A percentile compares a stretch with the other conserved stretches of the same genome.
Evolutionary conservation across 2,888 invertebrate genomes (phyloP).

Genomic region (Sesamia inferens): DNA sequence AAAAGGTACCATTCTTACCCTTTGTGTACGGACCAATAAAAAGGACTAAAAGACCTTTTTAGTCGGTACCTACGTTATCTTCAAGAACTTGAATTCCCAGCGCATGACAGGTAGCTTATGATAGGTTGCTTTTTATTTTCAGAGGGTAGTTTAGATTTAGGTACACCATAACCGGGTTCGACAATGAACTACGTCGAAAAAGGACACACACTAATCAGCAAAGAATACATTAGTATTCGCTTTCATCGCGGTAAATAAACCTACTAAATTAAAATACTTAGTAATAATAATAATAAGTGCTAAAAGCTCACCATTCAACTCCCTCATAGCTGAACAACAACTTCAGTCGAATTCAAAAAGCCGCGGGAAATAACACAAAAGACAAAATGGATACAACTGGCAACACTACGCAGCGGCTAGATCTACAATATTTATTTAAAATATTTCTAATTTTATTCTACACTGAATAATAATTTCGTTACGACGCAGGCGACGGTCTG

Average conservation of each 20-base stretch:
- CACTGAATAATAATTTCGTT: conserved; percentile 41
- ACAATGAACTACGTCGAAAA: neutral
- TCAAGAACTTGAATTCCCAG: neutral
- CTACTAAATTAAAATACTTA: neutral
- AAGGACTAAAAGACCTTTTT: neutral
- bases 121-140: neutral
- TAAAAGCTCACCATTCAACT: conserved; percentile 47
- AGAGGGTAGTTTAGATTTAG: conserved; percentile 6
- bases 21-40: too few relatives aligned
- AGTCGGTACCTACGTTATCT: neutral
- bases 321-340: conserved; percentile 35
- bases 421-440: conserved; percentile 35
- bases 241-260: neutral
- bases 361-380: neutral
- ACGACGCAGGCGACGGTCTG: conserved; percentile 46
- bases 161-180: neutral
- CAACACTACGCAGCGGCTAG: neutral
- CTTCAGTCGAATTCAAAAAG: neutral
- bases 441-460: conserved; percentile 41
- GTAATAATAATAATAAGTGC: neutral
- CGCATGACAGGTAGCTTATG: neutral
- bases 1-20: too few relatives aligned
- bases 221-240: neutral
- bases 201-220: neutral
- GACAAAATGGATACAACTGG: neutral